Base-by-base conservation (phyloP, 2,888 invertebrate species). In the Sturmia bella region DNA sequence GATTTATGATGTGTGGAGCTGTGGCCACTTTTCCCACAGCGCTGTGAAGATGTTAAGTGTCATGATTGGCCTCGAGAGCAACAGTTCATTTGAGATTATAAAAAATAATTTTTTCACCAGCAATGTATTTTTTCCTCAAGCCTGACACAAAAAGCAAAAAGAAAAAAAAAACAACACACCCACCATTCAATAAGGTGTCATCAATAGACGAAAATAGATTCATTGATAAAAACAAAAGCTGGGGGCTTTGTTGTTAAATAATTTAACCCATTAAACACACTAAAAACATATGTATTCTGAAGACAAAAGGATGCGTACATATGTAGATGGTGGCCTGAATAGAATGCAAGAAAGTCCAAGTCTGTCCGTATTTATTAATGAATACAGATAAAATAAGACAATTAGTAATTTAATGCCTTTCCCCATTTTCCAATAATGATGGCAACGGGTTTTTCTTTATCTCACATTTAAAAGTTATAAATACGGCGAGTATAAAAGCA, bases 401-500 rank as follows among this genome's bases (percentile, higher is more conserved):
- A 77, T 74, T 57, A 69, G 76, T 56, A 80, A 78, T 80, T 54
- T 59, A 64, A 75, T 78, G 48, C 59, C 5, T 43, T 13, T 39
- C 59, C n/a, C 48, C 48, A n/a, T n/a, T n/a, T n/a, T n/a, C n/a
- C n/a, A n/a, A n/a, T n/a, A 70, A 82, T 66, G 78, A 82, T 59
- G 15, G 57, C 21, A 2, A 32, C 27, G 32, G 15, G 32, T 43
- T 57, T 50, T 45, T 32, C 43, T 59, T 61, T 43, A 37, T 61
- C 19, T 48, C 12, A 24, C 50, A n/a, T 45, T 0, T 17, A 11
- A 39, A 63, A 56, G 48, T n/a, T n/a, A n/a, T n/a, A 59, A 70
- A 19, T 11, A 3, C 15, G 43, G 56, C 27, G 13, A 7, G 32
- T 84, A 82, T 84, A 84, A 79, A 84, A 82, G 73, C 70, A 21